Base-by-base conservation (phyloP, 2,888 invertebrate genomes). In the Graphium colonna region DNA sequence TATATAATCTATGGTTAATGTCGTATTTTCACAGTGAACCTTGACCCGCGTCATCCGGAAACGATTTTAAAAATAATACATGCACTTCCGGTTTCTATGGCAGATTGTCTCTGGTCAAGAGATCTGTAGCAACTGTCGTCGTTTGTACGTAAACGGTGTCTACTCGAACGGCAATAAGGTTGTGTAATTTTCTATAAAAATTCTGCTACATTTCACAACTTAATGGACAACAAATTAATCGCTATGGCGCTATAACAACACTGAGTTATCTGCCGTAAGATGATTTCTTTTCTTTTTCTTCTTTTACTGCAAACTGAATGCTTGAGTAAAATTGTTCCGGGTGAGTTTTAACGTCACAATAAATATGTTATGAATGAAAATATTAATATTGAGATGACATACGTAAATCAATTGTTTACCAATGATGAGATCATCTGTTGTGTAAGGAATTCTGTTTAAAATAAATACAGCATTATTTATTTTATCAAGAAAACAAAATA, bases 121-220 rank as follows among this genome's bases (percentile, higher is more conserved):
- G 41, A 50, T 17, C 46, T 38, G 8, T 8, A 41, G 18, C 54
- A 45, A 55, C 54, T 55, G 50, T 28, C 45, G 18, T 54, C 31
- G 36, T 45, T 49, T 49, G 15, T 43, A 15, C 31, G 41, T 21
- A 41, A 36, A 17, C 31, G 2, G 26, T 26, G 50, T 50, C 45
- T 45, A 45, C 41, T 42, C 42, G 21, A 17, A 44, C 28, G 46
- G 50, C 36, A 33, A 49, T 36, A 39, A 16, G 39, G 18, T 55
- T 55, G 41, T 40, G 42, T 28, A 55, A 55, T 42, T 42, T 41
- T 13, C 50, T 46, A 46, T 46, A 50, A 50, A 55, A 51, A 46
- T 45, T 44, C 49, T 17, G 33, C 49, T 28, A 46, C 45, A 41
- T 51, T 50, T 17, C 44, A 16, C 46, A 55, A 55, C 16, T 50